Percentiles rank a stretch among this genome's conserved stretches.
These are phyloP conservation scores for Drosophila bifasciata DNA, from an alignment of 1,140 invertebrate genomes.

Conservation along the genomic window DNA sequence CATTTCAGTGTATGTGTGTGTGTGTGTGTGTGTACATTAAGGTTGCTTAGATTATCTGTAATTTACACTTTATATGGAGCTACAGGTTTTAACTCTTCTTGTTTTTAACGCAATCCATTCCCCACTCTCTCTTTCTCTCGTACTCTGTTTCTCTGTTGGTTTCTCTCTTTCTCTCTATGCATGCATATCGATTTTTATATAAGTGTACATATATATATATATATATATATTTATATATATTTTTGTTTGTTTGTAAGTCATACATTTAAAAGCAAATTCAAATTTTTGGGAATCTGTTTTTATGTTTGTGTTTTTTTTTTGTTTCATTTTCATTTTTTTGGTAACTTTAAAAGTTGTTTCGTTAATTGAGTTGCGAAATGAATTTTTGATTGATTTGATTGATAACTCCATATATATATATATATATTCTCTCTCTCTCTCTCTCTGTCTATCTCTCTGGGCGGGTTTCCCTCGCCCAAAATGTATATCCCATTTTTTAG, in stretches of 20 bases:
- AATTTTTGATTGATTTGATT: slow-evolving; percentile 44
- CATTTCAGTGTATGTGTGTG: slow-evolving; percentile 14
- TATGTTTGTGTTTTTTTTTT: too few species aligned
- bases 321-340: slow-evolving; percentile 37
- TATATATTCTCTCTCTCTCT: background rate
- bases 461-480: background rate
- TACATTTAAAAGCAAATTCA: slow-evolving; percentile 72
- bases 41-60: slow-evolving; percentile 44
- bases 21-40: slow-evolving; percentile 26
- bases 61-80: slow-evolving; percentile 49
- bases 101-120: slow-evolving; percentile 6
- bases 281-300: slow-evolving; percentile 32
- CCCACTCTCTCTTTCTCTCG: too few species aligned
- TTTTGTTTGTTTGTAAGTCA: slow-evolving; percentile 28
- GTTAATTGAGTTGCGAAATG: slow-evolving; percentile 66
- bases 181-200: slow-evolving; percentile 21
- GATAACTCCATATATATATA: slow-evolving; percentile 25
- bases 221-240: slow-evolving; percentile 54
- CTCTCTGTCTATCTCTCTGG: background rate
- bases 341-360: slow-evolving; percentile 78
- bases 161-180: slow-evolving; percentile 26
- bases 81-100: slow-evolving; percentile 12
- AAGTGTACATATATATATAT: slow-evolving; percentile 42
- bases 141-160: background rate
- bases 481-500: slow-evolving; percentile 13